Base-by-base conservation (phyloP, 2,113 vertebrate genomes). In the Grallaria varia region DNA sequence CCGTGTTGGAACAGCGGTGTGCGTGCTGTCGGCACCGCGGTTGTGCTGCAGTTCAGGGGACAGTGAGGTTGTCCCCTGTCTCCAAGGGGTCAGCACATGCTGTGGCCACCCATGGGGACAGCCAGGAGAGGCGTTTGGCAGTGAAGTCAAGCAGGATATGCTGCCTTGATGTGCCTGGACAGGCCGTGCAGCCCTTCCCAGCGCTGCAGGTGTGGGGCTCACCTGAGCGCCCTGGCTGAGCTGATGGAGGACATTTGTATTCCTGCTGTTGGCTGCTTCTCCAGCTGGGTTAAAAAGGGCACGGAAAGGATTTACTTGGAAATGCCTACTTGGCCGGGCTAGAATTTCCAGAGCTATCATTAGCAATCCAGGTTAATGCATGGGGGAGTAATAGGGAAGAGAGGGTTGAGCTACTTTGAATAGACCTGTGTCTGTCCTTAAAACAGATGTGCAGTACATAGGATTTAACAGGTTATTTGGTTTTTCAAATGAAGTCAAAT, bases 131-230 rank as follows among this genome's bases (percentile, higher is more conserved):
- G 9, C 28, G 14, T 66, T 53, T 73, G 45, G 45, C 7, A 39
- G 56, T 12, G 13, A 3, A 47, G 28, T 12, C 27, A 42, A 5
- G 40, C 20, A 30, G 18, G 60, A 21, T 7, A 24, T n/a, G n/a
- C 6, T 24, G 39, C 12, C 35, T 59, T 37, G 12, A 27, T 37
- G 12, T 35, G 12, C 23, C 31, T 35, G 42, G 77, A 20, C 0
- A 0, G 14, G 27, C 3, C 1, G 2, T 22, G 27, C n/a, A 66
- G 5, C 21, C 28, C 11, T 59, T 67, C 27, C 3, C 14, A 47
- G 28, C 37, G 8, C n/a, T 71, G 17, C 37, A 33, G n/a, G 13
- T 23, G 24, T 37, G 28, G 14, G 19, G 31, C 58, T 73, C 28
- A 39, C 9, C 50, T 75, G 20, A 79, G 33, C 3, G 3, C 22